Evolutionary conservation across 1,140 invertebrate genomes (phyloP).

Genomic region (Bombus confusus): DNA sequence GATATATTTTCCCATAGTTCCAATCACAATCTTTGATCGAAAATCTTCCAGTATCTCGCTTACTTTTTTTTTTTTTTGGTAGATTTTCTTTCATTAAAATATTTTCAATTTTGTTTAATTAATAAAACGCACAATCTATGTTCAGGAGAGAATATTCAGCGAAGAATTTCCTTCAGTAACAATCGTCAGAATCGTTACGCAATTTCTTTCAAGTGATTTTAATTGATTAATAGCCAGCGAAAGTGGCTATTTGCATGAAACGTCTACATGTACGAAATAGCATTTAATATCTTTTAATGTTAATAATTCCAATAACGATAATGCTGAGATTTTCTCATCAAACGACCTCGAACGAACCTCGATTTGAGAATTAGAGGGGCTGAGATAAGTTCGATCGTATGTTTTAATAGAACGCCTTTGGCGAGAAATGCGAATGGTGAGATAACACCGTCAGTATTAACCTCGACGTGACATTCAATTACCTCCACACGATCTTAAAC

Average conservation of each 20-base stretch:
- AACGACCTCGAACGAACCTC: background rate
- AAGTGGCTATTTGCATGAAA: background rate
- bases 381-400: background rate
- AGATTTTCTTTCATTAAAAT: background rate
- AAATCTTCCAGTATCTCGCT: background rate
- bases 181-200: background rate
- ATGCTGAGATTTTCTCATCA: background rate
- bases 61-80: background rate
- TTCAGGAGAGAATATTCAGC: background rate
- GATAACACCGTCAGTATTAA: background rate
- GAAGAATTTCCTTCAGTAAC: background rate
- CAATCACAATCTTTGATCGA: too few relatives aligned
- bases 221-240: background rate
- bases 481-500: conserved; percentile 4
- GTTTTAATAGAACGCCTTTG: conserved; percentile 7
- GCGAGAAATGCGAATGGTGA: background rate
- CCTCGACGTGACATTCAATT: conserved; percentile 7
- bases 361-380: background rate
- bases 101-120: background rate
- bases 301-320: background rate
- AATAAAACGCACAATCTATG: background rate
- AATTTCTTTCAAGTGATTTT: background rate
- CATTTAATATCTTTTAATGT: background rate
- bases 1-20: too few relatives aligned
- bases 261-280: background rate